A percentile compares a stretch with the other conserved stretches of the same genome.
These are phyloP conservation scores for Etheostoma spectabile DNA, from an alignment of 2,113 vertebrate genomes.

Conservation along the genomic window DNA sequence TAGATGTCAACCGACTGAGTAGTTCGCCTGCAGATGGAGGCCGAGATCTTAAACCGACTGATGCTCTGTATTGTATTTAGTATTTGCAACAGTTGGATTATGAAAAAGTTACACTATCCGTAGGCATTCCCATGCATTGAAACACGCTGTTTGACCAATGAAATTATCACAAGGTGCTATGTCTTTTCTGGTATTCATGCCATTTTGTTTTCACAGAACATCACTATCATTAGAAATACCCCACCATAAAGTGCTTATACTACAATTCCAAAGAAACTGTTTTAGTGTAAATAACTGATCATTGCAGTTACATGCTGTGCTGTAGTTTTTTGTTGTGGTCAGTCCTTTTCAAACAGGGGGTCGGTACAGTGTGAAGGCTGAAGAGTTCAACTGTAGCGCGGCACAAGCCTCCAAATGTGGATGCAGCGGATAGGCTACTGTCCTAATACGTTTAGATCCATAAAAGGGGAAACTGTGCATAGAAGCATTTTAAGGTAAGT, in stretches of 20 bases:
- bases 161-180: slow-evolving; percentile 82
- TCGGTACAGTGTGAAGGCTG: neutral
- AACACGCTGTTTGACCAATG: slow-evolving; percentile 67
- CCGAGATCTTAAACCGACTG: slow-evolving; percentile 34
- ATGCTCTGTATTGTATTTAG: slow-evolving; percentile 72
- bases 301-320: slow-evolving; percentile 45
- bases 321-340: slow-evolving; percentile 41
- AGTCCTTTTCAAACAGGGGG: neutral
- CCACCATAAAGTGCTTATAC: slow-evolving; percentile 81
- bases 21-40: slow-evolving; percentile 38
- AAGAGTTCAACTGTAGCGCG: neutral
- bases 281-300: slow-evolving; percentile 81
- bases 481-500: no score
- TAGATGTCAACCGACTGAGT: slow-evolving; percentile 78
- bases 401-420: neutral
- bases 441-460: no score
- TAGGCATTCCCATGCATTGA: slow-evolving; percentile 36
- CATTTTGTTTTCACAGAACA: slow-evolving; percentile 51
- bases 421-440: neutral
- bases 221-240: slow-evolving; percentile 59
- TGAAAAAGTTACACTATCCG: slow-evolving; percentile 9
- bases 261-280: slow-evolving; percentile 55
- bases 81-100: slow-evolving; percentile 60
- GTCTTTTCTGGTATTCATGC: slow-evolving; percentile 67
- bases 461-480: neutral